These are phyloP conservation scores for Drosophila varians DNA, from an alignment of 1,140 invertebrate genomes.

Conservation along the genomic window DNA sequence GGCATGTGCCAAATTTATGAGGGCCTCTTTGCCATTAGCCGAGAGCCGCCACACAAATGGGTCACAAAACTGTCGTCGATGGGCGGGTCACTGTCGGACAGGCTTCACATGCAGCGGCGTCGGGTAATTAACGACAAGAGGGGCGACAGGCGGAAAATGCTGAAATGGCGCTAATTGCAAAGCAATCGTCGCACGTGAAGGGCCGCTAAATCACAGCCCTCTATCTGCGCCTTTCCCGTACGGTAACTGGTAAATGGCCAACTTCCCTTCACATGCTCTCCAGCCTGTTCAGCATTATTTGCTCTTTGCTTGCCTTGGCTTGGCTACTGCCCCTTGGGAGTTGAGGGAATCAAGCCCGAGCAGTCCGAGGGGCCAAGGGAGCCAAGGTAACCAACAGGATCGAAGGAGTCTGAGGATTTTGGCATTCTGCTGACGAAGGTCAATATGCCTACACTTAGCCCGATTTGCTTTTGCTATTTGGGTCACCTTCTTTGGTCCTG, in stretches of 20 bases:
- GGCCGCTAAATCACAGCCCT: slow-evolving; percentile 59
- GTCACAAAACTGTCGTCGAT: slow-evolving; percentile 69
- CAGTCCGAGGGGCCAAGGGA: neutral
- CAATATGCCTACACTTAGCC: slow-evolving; percentile 77
- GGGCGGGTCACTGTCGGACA: slow-evolving; percentile 47
- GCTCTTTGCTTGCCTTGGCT: slow-evolving; percentile 12
- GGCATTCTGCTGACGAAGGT: slow-evolving; percentile 58
- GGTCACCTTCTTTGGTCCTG: slow-evolving; percentile 9
- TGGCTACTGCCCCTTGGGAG: slow-evolving; percentile 38
- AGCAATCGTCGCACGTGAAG: slow-evolving; percentile 72
- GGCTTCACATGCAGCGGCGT: slow-evolving; percentile 42
- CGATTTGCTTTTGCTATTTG: slow-evolving; percentile 69
- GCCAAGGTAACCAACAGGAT: neutral
- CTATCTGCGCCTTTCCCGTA: slow-evolving; percentile 6
- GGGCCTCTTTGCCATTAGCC: slow-evolving; percentile 40
- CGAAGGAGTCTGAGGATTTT: slow-evolving; percentile 8
- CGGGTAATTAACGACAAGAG: slow-evolving; percentile 52
- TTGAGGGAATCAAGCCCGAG: slow-evolving; percentile 1
- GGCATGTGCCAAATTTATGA: slow-evolving; percentile 62
- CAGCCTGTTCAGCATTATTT: slow-evolving; percentile 55
- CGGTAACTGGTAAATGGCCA: slow-evolving; percentile 27
- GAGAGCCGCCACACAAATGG: slow-evolving; percentile 29
- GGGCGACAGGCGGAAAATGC: slow-evolving; percentile 45
- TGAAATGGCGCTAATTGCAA: slow-evolving; percentile 79
- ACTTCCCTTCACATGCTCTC: neutral